Conservation (phyloP, 2,797 vertebrate genomes). For the Tolypeutes matacus region DNA sequence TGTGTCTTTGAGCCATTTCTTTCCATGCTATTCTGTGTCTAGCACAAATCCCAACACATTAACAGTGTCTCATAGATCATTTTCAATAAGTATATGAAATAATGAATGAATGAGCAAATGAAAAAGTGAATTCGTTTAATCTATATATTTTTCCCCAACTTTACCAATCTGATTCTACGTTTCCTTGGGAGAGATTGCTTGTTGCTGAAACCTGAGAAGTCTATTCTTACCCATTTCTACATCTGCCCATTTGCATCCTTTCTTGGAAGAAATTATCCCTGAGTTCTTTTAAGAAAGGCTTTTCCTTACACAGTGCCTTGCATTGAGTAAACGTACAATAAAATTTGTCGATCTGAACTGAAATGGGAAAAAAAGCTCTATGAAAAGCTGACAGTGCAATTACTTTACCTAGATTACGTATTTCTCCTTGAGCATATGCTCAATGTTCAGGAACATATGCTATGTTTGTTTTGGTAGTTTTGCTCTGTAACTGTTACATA, state of each 20-base stretch:
- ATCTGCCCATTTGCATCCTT: not conserved
- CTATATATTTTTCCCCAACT: not conserved
- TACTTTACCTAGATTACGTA: constrained; percentile 53
- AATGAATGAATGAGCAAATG: not conserved
- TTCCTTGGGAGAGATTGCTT: not conserved
- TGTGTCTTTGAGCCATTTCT: not conserved
- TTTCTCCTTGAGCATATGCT: constrained; percentile 67
- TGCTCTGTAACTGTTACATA: constrained; percentile 56
- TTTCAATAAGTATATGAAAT: not conserved
- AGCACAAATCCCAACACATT: not conserved
- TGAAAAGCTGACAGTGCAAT: constrained; percentile 67
- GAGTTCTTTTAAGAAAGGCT: not conserved
- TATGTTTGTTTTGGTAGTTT: constrained; percentile 55
- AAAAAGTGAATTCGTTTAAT: not conserved
- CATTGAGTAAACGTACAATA: not conserved
- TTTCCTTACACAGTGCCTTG: not conserved
- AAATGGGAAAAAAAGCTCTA: not conserved
- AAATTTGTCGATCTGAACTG: constrained; percentile 34
- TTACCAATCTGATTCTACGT: not conserved
- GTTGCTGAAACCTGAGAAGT: not conserved
- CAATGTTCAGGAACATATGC: constrained; percentile 67
- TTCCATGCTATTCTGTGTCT: not conserved
- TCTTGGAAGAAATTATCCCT: not conserved
- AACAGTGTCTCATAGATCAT: not conserved
- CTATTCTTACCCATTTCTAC: not conserved